Base-by-base conservation (phyloP, 2,888 invertebrate species). In the Drosophila anceps region DNA sequence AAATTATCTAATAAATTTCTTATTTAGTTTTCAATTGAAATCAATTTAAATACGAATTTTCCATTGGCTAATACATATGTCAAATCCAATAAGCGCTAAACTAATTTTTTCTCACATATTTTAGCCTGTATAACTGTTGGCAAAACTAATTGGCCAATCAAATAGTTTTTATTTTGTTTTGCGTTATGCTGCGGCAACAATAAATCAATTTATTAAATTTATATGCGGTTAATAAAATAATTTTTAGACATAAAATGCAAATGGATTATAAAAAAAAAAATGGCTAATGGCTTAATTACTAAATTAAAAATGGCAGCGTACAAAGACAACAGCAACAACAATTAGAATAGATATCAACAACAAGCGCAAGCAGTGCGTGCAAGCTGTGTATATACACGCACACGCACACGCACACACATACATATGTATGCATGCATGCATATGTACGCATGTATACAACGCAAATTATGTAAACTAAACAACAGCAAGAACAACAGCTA, bases 181-280 rank as follows among this genome's bases (percentile, higher is more conserved):
- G 33, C 44, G 35, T 27, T 44, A 33, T 24, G 37, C 43, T 20
- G 58, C 37, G 67, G 48, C 35, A 76, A 74, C 73, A 74, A 88
- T 84, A 88, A 85, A 85, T 85, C 79, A 76, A 82, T 84, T 85
- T 84, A 85, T 88, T 59, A 85, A 85, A 87, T 81, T 87, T 85
- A 82, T 82, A 74, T 85, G 83, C 66, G 72, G 48, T 65, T 65
- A 88, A 88, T 88, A 88, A 82, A 84, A 79, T 74, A 87, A 87
- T 87, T 84, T 83, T 78, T 58, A 62, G 64, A 44, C 80, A 84
- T 84, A 83, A 85, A 83, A 79, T 73, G 73, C 73, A 59, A 78
- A 61, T 54, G 58, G 66, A 29, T 37, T 15, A 15, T 73, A 65
- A 54, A 63, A 77, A 69, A 67, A 41, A 24, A 31, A 37, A 53